These are phyloP conservation scores for Orchestia grillus DNA, from an alignment of 1,140 invertebrate genomes.

Conservation along the genomic window DNA sequence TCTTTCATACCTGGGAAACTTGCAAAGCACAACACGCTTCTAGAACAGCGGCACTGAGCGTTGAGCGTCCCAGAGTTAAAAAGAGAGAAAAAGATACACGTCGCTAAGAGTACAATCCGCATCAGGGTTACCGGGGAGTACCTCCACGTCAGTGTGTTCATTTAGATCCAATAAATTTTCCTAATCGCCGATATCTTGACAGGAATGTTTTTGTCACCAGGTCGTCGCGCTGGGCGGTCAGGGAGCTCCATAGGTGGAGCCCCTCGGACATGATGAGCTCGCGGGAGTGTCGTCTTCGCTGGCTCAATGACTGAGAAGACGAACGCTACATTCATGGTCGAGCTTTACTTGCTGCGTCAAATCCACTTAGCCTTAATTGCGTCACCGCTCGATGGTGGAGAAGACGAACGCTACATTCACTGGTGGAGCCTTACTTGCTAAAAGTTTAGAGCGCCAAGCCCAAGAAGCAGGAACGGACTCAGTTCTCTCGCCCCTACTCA, in stretches of 20 bases:
- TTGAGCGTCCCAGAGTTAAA: background rate
- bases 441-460: no score
- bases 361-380: background rate
- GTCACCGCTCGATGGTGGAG: background rate
- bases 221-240: slow-evolving; percentile 25
- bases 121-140: background rate
- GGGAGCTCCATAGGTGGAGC: background rate
- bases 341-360: background rate
- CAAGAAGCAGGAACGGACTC: no score
- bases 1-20: background rate
- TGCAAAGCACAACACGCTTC: background rate
- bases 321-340: background rate
- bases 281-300: background rate
- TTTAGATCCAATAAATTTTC: slow-evolving; percentile 46
- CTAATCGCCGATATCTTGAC: slow-evolving; percentile 40
- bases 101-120: background rate
- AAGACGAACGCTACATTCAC: no score
- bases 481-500: no score
- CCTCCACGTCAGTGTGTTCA: slow-evolving; percentile 44
- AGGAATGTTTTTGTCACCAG: slow-evolving; percentile 37
- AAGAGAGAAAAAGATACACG: background rate
- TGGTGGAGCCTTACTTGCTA: no score
- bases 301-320: background rate
- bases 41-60: background rate
- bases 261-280: background rate